Percentiles rank a stretch among this genome's conserved stretches.
phyloP scores from a whole-genome alignment of 2,797 vertebrate species.

The Tenualosa thibaudeaui region DNA sequence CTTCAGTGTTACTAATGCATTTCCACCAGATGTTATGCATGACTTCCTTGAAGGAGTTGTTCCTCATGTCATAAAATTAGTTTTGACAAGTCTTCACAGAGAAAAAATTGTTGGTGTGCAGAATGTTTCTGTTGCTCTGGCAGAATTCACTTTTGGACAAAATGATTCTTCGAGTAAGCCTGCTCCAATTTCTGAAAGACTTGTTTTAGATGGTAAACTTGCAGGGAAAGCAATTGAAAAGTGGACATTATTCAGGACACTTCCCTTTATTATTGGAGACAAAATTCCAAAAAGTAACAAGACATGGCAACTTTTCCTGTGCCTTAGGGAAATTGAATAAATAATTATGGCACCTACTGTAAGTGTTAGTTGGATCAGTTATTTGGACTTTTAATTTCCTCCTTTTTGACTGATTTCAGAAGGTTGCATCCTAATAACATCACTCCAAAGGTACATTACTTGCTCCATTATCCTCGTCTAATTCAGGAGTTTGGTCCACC shows the following conservation, averaged over 20 bases:
- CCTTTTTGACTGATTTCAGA: conserved; percentile 13
- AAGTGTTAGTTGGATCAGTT: not conserved
- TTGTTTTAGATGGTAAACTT: conserved; percentile 28
- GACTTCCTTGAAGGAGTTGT: conserved; percentile 28
- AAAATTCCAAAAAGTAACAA: conserved; percentile 14
- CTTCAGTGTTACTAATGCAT: conserved; percentile 30
- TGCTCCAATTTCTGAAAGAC: conserved; percentile 31
- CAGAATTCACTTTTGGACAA: conserved; percentile 30
- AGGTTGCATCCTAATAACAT: conserved; percentile 27
- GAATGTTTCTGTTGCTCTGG: conserved; percentile 29
- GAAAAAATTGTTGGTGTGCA: conserved; percentile 27
- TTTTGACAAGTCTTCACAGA: conserved; percentile 13
- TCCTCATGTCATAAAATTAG: conserved; percentile 31
- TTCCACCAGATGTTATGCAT: conserved; percentile 37
- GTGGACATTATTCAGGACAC: conserved; percentile 24
- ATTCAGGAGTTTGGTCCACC: conserved; percentile 29
- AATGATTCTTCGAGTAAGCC: conserved; percentile 24
- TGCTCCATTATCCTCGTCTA: conserved; percentile 34
- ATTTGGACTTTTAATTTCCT: not conserved
- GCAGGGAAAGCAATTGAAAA: conserved; percentile 28
- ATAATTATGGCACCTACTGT: not conserved
- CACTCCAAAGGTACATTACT: conserved; percentile 33
- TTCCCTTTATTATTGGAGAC: conserved; percentile 31
- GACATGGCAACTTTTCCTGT: too few species aligned
- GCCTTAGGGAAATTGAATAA: not conserved